Evolutionary conservation across 2,888 invertebrate genomes (phyloP), one percentile per base, ranked within the genome.

Genomic region (Penaeus monodon): DNA sequence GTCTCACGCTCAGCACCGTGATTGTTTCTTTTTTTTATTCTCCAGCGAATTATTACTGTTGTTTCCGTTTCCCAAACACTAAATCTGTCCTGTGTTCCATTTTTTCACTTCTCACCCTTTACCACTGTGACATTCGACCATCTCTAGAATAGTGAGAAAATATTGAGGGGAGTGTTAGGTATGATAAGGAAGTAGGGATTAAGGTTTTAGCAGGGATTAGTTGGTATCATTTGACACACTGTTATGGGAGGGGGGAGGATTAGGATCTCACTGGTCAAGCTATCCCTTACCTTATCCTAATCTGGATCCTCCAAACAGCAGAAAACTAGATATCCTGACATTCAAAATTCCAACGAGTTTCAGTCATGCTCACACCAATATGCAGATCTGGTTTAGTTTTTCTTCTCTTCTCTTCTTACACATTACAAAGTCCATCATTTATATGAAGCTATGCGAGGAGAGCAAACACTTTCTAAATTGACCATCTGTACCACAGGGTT

Each of bases 1-100:
- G 63, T 84, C 82, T 79, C 86, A 83, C 86, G 83, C 86, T 83
- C 78, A 87, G 86, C 86, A 87, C 86, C 86, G 86, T 87, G 82
- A 49, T 83, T 82, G 57, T 70, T 82, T 68, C 78, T 82, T 83
- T 74, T 70, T 80, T 65, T 73, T 85, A 79, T 74, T 63, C 57
- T 81, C 78, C 82, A 68, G 76, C 44, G 49, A 68, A 74, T 76
- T 79, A 77, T 77, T 77, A 73, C 33, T 82, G 83, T 87, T 79
- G 86, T 81, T 87, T 87, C 82, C 73, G 86, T 87, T 87, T 78
- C 82, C 68, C 86, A 87, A 57, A 82, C 83, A 87, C 80, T 73
- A 85, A 79, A 85, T 63, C 78, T 77, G 65, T 82, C 82, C 70
- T 86, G 77, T 76, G 84, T 85, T 85, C 79, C 79, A 80, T 81